Base-by-base conservation (phyloP, 2,888 invertebrate genomes). In the Laothoe populi region DNA sequence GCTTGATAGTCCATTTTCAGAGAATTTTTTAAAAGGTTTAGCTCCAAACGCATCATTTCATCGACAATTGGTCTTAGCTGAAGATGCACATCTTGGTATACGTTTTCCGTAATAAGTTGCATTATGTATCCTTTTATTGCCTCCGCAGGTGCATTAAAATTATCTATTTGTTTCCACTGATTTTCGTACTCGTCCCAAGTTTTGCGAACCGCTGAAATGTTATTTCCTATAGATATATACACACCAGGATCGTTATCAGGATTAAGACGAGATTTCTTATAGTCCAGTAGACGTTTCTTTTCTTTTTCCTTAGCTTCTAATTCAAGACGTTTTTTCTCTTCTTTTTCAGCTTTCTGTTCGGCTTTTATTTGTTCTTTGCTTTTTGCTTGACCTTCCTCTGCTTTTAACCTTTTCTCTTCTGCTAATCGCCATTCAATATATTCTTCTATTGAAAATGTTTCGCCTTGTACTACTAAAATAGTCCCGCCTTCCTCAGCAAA, bases 401-500 rank as follows among this genome's bases (percentile, higher is more conserved):
- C 79, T 79, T 91, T 90, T 0, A 87, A 63, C 63, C 88, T 76
- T 64, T 89, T 88, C 59, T 83, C 79, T 79, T 88, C 87, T 16
- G 65, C 76, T 5, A 70, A 74, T 61, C 65, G 78, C 86, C 88
- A 93, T 19, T 89, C 87, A 19, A 94, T 63, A 73, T 92, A 95
- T 76, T 95, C 95, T 68, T 93, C 88, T 1, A 95, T 93, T 0
- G 94, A 94, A 71, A 94, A 87, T 0, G 94, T 94, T 77, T 95
- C 91, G 10, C 95, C 94, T 64, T 87, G 86, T 0, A 94, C 93
- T 11, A 95, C 88, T 57, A 95, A 75, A 59, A 94, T 85, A 13
- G 93, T 94, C 2, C 97, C 97, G 5, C 97, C 97, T 80, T 95
- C 94, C 40, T 95, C 94, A 40, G 94, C 94, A 65, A 94, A 94